phyloP scores from a whole-genome alignment of 1,140 invertebrate genomes.

The Lerema accius region DNA sequence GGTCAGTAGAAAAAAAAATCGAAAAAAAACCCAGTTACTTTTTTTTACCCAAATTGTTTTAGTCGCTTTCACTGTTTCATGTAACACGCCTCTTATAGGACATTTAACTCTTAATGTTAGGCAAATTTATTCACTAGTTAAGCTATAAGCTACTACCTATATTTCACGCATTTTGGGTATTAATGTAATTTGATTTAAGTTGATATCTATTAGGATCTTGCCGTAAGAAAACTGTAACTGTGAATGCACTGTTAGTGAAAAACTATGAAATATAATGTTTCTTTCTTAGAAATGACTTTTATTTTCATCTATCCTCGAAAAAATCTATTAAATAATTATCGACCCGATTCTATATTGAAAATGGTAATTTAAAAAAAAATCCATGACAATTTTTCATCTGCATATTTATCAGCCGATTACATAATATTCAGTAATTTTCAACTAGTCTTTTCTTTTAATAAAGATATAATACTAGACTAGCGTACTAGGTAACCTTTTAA shows the following conservation, averaged over 20 bases:
- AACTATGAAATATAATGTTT: slow-evolving; percentile 75
- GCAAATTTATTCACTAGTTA: slow-evolving; percentile 13
- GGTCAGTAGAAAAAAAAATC: too few species aligned
- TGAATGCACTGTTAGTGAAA: slow-evolving; percentile 79
- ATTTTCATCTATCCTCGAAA: slow-evolving; percentile 30
- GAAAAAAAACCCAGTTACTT: too few species aligned
- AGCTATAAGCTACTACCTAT: slow-evolving; percentile 57
- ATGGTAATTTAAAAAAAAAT: too few species aligned
- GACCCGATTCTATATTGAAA: too few species aligned
- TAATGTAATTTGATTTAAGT: slow-evolving; percentile 43
- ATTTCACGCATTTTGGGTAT: slow-evolving; percentile 83
- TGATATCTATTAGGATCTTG: slow-evolving; percentile 50
- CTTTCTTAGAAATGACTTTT: slow-evolving; percentile 65
- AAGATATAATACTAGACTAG: too few species aligned
- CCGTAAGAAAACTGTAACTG: slow-evolving; percentile 66
- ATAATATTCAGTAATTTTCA: too few species aligned
- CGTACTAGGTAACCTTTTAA: too few species aligned
- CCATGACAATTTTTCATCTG: too few species aligned
- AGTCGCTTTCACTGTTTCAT: slow-evolving; percentile 34
- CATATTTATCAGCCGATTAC: too few species aligned
- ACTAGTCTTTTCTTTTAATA: too few species aligned
- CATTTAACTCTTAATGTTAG: slow-evolving; percentile 30
- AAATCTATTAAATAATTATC: too few species aligned
- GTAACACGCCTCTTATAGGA: slow-evolving; percentile 58
- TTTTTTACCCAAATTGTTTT: background rate